These are phyloP conservation scores for Cyclophora albipunctata DNA, from an alignment of 2,888 invertebrate species.

Conservation along the genomic window DNA sequence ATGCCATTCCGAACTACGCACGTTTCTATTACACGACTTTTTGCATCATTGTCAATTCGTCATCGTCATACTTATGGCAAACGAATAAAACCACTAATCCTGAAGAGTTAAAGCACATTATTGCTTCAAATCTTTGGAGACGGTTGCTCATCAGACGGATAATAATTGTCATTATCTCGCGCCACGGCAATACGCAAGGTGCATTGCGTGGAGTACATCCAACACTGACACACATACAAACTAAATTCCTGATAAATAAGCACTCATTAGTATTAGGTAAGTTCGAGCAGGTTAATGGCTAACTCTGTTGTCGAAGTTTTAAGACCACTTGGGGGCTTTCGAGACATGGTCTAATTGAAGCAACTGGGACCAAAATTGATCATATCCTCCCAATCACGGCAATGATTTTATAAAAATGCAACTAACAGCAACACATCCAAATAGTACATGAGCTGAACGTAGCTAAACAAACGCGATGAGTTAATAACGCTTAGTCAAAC, in stretches of 20 bases:
- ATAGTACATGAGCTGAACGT: no score
- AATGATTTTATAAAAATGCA: no score
- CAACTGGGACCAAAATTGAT: no score
- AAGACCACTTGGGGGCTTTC: no score
- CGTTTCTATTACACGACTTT: constrained; percentile 25
- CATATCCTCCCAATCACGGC: no score
- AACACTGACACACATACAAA: constrained; percentile 17
- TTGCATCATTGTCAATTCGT: constrained; percentile 26
- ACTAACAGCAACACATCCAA: no score
- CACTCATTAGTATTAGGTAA: constrained; percentile 13
- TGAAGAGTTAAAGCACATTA: constrained; percentile 2
- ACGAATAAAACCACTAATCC: constrained; percentile 10
- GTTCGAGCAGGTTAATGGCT: no score
- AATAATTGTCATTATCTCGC: constrained; percentile 22
- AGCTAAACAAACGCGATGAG: no score
- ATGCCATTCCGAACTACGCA: constrained; percentile 15
- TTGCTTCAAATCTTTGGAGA: not conserved
- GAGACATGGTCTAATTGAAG: no score
- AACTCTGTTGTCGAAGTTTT: no score
- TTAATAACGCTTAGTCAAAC: no score
- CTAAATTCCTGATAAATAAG: constrained; percentile 8
- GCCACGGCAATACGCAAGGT: constrained; percentile 16
- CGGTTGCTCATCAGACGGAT: constrained; percentile 17
- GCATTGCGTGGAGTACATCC: constrained; percentile 17
- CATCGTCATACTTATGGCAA: not conserved